Conservation (phyloP, 2,888 invertebrate species). For the Dromius quadrimaculatus region DNA sequence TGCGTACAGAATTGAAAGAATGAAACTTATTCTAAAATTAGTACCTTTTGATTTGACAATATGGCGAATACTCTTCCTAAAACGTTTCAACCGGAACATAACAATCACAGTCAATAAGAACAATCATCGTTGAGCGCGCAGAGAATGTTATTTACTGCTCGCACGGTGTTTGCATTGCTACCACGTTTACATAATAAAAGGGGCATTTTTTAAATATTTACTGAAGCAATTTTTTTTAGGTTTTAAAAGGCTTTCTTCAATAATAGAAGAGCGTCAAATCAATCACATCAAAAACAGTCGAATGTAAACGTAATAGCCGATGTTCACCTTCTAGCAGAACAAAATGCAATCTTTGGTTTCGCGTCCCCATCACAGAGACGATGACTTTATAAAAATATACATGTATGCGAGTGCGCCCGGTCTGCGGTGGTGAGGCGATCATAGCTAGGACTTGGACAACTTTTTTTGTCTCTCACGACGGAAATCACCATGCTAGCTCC, state of each 20-base stretch:
- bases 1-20: slow-evolving; percentile 27
- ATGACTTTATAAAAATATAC: slow-evolving; percentile 47
- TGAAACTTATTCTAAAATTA: slow-evolving; percentile 29
- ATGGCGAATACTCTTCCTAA: slow-evolving; percentile 41
- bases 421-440: neutral
- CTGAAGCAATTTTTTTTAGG: no score
- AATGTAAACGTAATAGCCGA: slow-evolving; percentile 39
- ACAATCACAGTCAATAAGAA: slow-evolving; percentile 51
- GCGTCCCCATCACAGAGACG: slow-evolving; percentile 47
- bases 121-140: slow-evolving; percentile 42
- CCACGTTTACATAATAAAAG: slow-evolving; percentile 22
- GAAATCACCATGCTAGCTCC: slow-evolving; percentile 18
- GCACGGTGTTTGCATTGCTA: slow-evolving; percentile 31
- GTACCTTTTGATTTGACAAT: slow-evolving; percentile 44
- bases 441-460: neutral
- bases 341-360: slow-evolving; percentile 51
- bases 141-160: slow-evolving; percentile 41
- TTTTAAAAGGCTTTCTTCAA: no score
- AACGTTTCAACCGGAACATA: slow-evolving; percentile 47
- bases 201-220: neutral
- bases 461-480: slow-evolving; percentile 10
- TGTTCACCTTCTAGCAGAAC: slow-evolving; percentile 30
- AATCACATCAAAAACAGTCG: no score
- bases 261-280: no score
- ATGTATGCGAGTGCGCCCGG: slow-evolving; percentile 31